Evolutionary conservation across 2,888 invertebrate genomes (phyloP), one percentile per base, ranked within the genome.

Genomic region (Hirtodrosophila trivittata): DNA sequence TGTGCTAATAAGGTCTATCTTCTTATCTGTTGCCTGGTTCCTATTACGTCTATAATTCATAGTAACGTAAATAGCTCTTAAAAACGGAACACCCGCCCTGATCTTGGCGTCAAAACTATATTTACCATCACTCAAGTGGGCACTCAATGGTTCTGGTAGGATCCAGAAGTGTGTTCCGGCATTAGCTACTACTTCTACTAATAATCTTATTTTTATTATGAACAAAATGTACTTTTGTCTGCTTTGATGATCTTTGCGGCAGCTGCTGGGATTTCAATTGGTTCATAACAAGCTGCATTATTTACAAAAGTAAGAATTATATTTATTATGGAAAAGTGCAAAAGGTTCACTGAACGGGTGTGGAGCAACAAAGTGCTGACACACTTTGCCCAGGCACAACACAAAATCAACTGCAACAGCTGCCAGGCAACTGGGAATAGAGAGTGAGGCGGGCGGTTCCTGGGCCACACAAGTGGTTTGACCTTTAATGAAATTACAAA

Each of bases 381-480:
- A 81, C 80, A 81, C 80, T 81, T 81, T 86, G 81, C 46, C 74
- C 81, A 80, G 73, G 60, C 80, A 38, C 42, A 46, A 38, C 43
- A 59, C 18, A 51, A 12, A 21, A 26, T 1, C 41, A 32, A 49
- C 55, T 35, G 21, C 51, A 39, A 39, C 39, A 43, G 12, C 51
- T 43, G 33, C 12, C 18, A 42, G 47, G 42, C 56, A 74, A 55
- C 66, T 65, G 66, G 54, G 58, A 84, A 70, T 56, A 73, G 74
- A 56, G 47, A 70, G 45, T 35, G 55, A 25, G 66, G 47, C 59
- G 25, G 75, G 59, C 43, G 68, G 62, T 59, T 43, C 21, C 45
- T 30, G 54, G 86, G 59, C 80, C 80, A 86, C 82, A 85, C 78
- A 86, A 85, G 87, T 82, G 82, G 85, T 86, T 86, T 86, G 85